Percentiles rank a stretch among this genome's conserved stretches.
Evolutionary conservation across 1,140 invertebrate genomes (phyloP).

Genomic region (Brachionus manjavacas): DNA sequence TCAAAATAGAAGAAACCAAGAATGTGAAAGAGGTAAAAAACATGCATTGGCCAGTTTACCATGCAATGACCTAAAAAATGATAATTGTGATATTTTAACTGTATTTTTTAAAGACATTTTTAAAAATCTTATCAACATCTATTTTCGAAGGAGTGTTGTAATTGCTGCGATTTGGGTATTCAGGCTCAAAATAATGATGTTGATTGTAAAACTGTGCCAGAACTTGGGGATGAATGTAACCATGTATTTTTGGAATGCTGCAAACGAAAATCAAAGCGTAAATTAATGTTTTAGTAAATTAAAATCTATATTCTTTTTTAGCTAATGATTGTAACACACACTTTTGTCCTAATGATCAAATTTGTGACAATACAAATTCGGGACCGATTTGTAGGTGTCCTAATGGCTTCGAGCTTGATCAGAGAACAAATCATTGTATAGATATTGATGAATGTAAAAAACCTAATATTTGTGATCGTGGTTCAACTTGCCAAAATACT

Average conservation of each 20-base stretch:
- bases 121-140: no score
- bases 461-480: constrained; percentile 54
- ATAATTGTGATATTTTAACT: constrained; percentile 32
- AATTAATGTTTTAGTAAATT: background rate
- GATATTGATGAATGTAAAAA: constrained; percentile 62
- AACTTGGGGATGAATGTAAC: constrained; percentile 51
- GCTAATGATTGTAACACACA: constrained; percentile 29
- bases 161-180: constrained; percentile 53
- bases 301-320: background rate
- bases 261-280: constrained; percentile 41
- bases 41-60: constrained; percentile 46
- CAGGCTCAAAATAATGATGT: constrained; percentile 44
- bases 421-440: constrained; percentile 31
- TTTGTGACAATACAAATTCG: background rate
- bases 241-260: constrained; percentile 50
- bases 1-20: constrained; percentile 48
- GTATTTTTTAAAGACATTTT: background rate
- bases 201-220: constrained; percentile 44
- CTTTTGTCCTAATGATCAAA: constrained; percentile 34
- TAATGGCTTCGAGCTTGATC: background rate
- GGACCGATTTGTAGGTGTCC: constrained; percentile 31
- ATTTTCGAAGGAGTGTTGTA: constrained; percentile 52
- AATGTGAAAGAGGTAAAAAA: constrained; percentile 49
- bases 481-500: constrained; percentile 54
- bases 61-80: constrained; percentile 45